Base-by-base conservation (phyloP, 2,797 vertebrate genomes). In the Manis crassicaudata region DNA sequence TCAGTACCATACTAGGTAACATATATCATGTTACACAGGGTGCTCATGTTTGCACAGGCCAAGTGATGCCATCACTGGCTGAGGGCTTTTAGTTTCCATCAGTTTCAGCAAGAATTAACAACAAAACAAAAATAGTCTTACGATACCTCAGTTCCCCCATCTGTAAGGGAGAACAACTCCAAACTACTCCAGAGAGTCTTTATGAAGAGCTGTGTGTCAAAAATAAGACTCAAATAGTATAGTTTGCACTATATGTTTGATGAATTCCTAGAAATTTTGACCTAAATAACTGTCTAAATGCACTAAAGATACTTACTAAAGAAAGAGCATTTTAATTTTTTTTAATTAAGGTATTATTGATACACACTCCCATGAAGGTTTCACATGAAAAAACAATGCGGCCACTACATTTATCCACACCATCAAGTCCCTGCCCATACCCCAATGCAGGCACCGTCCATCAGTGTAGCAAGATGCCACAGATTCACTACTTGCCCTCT, bases 1-100 rank as follows among this genome's bases (percentile, higher is more conserved):
- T 92, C 83, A 95, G 58, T 91, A 96, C 92, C 92, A 92, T 87
- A 40, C 35, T 87, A 81, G 52, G 84, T 58, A 92, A 84, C 25
- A 16, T 52, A 1, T 87, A 94, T 92, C 88, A 70, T 75, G 52
- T 92, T 95, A 91, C 90, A 81, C 10, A 86, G 75, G 79, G 37
- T 72, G 29, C 82, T 85, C 8, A 25, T 17, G 46, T 89, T 56
- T 73, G 40, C 35, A 73, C 5, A 83, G 37, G 79, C 67, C 88
- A 77, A 79, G 67, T 1, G 35, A 88, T 84, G 43, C 23, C 40
- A 14, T 95, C 50, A 25, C 20, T 87, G 88, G 21, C 60, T 58
- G 40, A 88, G 14, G 32, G 65, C 23, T 91, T 93, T 70, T 60
- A 62, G 54, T 93, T 96, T 89, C 70, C 32, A 94, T 82, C 27